Evolutionary conservation across 2,797 vertebrate genomes (phyloP).

Genomic region (Apogon hyalosoma): DNA sequence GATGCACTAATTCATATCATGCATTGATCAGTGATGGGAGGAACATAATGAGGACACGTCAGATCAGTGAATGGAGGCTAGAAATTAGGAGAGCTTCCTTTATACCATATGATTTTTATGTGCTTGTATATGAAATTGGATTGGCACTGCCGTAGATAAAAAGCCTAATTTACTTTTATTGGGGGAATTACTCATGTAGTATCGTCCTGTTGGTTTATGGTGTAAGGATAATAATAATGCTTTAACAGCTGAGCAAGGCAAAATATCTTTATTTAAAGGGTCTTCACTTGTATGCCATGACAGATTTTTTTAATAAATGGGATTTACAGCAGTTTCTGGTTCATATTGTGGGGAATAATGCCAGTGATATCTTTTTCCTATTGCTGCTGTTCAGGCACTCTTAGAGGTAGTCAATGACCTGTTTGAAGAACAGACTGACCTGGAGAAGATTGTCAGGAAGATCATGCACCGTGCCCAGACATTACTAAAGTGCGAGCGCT

Average conservation of each 20-base stretch:
- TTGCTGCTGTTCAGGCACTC: constrained; percentile 86
- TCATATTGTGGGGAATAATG: constrained; percentile 28
- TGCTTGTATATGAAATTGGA: constrained; percentile 63
- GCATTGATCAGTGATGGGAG: constrained; percentile 76
- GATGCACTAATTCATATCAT: constrained; percentile 75
- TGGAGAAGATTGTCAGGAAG: constrained; percentile 99
- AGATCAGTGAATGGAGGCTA: constrained; percentile 58
- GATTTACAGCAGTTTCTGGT: constrained; percentile 9
- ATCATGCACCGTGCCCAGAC: constrained; percentile 99
- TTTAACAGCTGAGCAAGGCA: constrained; percentile 44
- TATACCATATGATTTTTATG: constrained; percentile 61
- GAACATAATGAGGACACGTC: constrained; percentile 69
- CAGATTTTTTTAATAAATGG: constrained; percentile 21
- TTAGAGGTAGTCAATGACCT: constrained; percentile 98
- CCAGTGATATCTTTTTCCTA: constrained; percentile 33
- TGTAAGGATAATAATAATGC: constrained; percentile 34
- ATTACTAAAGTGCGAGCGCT: constrained; percentile 95
- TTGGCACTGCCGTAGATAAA: constrained; percentile 61
- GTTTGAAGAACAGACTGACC: constrained; percentile 98
- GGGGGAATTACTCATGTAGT: constrained; percentile 54
- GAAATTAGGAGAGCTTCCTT: constrained; percentile 49
- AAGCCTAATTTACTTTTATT: constrained; percentile 70
- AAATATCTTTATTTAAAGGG: constrained; percentile 54
- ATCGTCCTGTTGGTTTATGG: constrained; percentile 55
- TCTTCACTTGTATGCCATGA: constrained; percentile 30